Percentiles rank a stretch among this genome's conserved stretches.
Evolutionary conservation across 2,797 vertebrate species (phyloP).

Genomic region (Tokudaia muenninki): DNA sequence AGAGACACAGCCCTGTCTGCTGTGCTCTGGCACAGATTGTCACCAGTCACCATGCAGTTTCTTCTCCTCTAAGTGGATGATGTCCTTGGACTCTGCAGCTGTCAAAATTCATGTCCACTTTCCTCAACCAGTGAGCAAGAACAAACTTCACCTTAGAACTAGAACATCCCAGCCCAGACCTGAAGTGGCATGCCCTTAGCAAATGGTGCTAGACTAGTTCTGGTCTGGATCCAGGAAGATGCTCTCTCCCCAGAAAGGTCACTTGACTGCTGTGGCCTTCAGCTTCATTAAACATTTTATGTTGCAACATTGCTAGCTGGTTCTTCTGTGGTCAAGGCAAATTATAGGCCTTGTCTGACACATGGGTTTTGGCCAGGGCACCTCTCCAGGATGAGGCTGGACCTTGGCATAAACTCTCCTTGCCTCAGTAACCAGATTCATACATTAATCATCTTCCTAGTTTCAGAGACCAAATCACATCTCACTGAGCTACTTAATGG

Average conservation of each 20-base stretch:
- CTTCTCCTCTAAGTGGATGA: not conserved
- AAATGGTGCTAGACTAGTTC: not conserved
- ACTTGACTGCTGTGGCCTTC: not conserved
- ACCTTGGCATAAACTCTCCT: not conserved
- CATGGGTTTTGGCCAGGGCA: not conserved
- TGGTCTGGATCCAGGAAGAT: not conserved
- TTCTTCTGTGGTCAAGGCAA: not conserved
- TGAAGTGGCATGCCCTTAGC: not conserved
- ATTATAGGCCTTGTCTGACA: not conserved
- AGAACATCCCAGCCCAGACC: no score
- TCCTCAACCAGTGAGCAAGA: not conserved
- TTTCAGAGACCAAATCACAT: not conserved
- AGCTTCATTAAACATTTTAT: not conserved
- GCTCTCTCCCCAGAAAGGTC: not conserved
- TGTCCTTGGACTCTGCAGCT: not conserved
- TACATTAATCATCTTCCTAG: not conserved
- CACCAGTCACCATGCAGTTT: not conserved
- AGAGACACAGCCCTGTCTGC: not conserved
- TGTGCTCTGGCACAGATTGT: not conserved
- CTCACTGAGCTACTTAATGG: not conserved
- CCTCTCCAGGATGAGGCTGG: not conserved
- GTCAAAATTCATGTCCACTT: not conserved
- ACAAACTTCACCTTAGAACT: not conserved
- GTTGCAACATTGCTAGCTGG: not conserved
- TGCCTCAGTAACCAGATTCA: not conserved